Percentiles rank a stretch among this genome's conserved stretches.
phyloP scores from a whole-genome alignment of 2,113 vertebrate genomes.

The Acanthochromis polyacanthus region DNA sequence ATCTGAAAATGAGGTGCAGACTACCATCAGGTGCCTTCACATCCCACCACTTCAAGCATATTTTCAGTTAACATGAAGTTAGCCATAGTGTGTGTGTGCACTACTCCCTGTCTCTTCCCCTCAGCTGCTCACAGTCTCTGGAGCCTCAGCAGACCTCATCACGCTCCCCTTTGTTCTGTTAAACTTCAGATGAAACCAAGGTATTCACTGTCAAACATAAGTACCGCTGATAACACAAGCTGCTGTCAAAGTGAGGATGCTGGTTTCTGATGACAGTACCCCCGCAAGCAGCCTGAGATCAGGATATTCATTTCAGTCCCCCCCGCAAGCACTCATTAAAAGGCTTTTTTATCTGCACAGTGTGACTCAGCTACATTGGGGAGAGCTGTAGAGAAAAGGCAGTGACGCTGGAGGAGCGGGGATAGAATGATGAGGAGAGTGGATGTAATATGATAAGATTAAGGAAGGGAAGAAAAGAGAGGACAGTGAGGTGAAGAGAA shows the following conservation, averaged over 20 bases:
- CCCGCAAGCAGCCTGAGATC: slow-evolving; percentile 39
- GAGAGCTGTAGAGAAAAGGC: slow-evolving; percentile 24
- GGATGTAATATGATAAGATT: slow-evolving; percentile 43
- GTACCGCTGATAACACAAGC: slow-evolving; percentile 43
- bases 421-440: slow-evolving; percentile 32
- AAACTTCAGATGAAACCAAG: slow-evolving; percentile 36
- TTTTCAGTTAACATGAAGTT: neutral
- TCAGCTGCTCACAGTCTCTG: slow-evolving; percentile 16
- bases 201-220: slow-evolving; percentile 56
- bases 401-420: slow-evolving; percentile 25
- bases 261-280: slow-evolving; percentile 51
- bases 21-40: neutral
- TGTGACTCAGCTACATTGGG: slow-evolving; percentile 37
- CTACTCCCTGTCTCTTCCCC: neutral
- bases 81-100: neutral
- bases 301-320: slow-evolving; percentile 64
- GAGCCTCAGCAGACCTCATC: slow-evolving; percentile 17
- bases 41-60: neutral
- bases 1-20: neutral
- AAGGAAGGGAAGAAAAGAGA: slow-evolving; percentile 11
- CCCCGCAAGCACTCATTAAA: slow-evolving; percentile 49
- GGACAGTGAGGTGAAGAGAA: slow-evolving; percentile 7
- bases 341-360: slow-evolving; percentile 48
- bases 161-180: slow-evolving; percentile 44
- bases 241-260: slow-evolving; percentile 42